Percentiles rank a stretch among this genome's conserved stretches.
These are phyloP conservation scores for Druceiella hillmani DNA, from an alignment of 2,888 invertebrate species.

Conservation along the genomic window DNA sequence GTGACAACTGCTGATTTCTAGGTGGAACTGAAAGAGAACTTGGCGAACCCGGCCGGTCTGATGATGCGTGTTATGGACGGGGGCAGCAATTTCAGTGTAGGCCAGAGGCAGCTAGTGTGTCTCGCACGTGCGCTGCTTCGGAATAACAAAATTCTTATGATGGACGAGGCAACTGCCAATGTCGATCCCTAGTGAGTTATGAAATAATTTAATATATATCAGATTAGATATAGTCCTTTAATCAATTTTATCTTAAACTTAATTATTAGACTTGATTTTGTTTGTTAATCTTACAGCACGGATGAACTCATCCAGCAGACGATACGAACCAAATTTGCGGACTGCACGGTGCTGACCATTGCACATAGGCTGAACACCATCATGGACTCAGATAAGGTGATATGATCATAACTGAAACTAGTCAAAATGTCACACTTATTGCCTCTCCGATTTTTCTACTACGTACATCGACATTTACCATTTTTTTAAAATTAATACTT, in stretches of 20 bases:
- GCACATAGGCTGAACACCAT: conserved; percentile 77
- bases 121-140: conserved; percentile 61
- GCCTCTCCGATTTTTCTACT: too few relatives aligned
- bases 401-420: too few relatives aligned
- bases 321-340: conserved; percentile 59
- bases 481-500: too few relatives aligned
- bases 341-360: conserved; percentile 72
- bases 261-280: too few relatives aligned
- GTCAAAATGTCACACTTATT: too few relatives aligned
- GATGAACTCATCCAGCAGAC: conserved; percentile 67
- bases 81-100: conserved; percentile 57
- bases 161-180: conserved; percentile 63
- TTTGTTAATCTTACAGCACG: too few relatives aligned
- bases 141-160: conserved; percentile 56
- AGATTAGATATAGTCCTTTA: too few relatives aligned
- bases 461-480: too few relatives aligned
- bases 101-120: conserved; percentile 64
- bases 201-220: too few relatives aligned
- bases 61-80: conserved; percentile 49
- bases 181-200: conserved; percentile 50
- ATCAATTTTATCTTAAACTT: too few relatives aligned
- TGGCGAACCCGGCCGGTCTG: conserved; percentile 40
- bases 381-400: too few relatives aligned
- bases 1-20: too few relatives aligned
- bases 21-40: conserved; percentile 53